These are phyloP conservation scores for Formicarius rufipectus DNA, from an alignment of 2,113 vertebrate genomes.

Conservation along the genomic window DNA sequence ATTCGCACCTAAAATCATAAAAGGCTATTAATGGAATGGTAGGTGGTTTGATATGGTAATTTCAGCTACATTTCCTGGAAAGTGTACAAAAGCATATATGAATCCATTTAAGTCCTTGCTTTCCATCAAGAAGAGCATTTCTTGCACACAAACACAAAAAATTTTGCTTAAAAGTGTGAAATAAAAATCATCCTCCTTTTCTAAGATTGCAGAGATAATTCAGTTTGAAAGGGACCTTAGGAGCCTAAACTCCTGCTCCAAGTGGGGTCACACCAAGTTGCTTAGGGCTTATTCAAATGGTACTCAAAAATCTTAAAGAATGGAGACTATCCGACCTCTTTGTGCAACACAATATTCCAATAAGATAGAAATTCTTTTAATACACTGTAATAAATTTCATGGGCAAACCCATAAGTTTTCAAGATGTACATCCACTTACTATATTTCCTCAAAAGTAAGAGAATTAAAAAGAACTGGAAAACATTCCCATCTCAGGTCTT, in stretches of 20 bases:
- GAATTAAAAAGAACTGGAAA: neutral
- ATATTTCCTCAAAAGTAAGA: neutral
- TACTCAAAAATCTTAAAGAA: neutral
- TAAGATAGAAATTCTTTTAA: neutral
- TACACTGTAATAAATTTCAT: neutral
- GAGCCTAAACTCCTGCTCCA: neutral
- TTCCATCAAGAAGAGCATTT: neutral
- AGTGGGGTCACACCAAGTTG: neutral
- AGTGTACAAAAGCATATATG: neutral
- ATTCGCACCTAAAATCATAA: conserved; percentile 18
- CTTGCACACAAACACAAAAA: rapidly evolving
- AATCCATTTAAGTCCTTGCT: neutral
- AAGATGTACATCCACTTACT: neutral
- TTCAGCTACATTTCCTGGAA: conserved; percentile 20
- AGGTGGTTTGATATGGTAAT: conserved; percentile 20
- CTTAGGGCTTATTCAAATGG: neutral
- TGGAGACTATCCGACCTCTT: neutral
- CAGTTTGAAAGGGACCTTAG: neutral
- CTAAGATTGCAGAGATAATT: neutral
- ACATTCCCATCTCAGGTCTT: neutral
- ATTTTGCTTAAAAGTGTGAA: neutral
- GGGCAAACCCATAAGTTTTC: neutral
- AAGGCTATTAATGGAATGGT: neutral
- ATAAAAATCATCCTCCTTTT: neutral
- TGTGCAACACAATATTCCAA: neutral